Base-by-base conservation (phyloP, 2,888 invertebrate genomes). In the Alsophila aescularia region DNA sequence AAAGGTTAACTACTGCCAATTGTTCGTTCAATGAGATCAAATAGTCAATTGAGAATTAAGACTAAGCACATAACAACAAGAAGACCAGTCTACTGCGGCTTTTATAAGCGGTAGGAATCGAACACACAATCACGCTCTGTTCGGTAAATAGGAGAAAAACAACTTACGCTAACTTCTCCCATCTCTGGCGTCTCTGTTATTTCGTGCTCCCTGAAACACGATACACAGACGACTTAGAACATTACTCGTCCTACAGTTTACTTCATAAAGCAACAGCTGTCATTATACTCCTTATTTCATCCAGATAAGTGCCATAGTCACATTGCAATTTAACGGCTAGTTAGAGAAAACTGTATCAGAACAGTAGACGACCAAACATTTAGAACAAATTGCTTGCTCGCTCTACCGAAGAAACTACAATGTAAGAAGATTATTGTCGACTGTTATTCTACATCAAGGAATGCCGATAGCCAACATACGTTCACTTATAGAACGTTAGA, bases 351-450 rank as follows among this genome's bases (percentile, higher is more conserved):
- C 80, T 62, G 71, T 66, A 63, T 66, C 62, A 62, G 65, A 69
- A 62, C 67, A 70, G 65, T 73, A 73, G 70, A 70, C 75, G 72
- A 76, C 73, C 73, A 79, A 77, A 82, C 79, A 76, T 77, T 78
- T 76, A 80, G 74, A 81, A 77, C 81, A 78, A 83, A 81, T 80
- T 75, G 78, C 79, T 70, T 83, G 83, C 70, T 76, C 84, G 70
- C 76, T 83, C 75, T 83, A 81, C 77, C 85, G 80, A 74, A 67
- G 78, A 82, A 77, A 75, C 69, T 57, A 62, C 64, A 80, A 73
- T 71, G 76, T 77, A 81, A 76, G 69, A 75, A 74, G 78, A 81
- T 76, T 52, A 73, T 75, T 72, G 66, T 67, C 60, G 70, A 67
- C 69, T 66, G 67, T 68, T 64, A 67, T 64, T 45, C 60, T 62